Base-by-base conservation (phyloP, 92 coral and sea anemone genomes). In the Chrysogorgia sp. region DNA sequence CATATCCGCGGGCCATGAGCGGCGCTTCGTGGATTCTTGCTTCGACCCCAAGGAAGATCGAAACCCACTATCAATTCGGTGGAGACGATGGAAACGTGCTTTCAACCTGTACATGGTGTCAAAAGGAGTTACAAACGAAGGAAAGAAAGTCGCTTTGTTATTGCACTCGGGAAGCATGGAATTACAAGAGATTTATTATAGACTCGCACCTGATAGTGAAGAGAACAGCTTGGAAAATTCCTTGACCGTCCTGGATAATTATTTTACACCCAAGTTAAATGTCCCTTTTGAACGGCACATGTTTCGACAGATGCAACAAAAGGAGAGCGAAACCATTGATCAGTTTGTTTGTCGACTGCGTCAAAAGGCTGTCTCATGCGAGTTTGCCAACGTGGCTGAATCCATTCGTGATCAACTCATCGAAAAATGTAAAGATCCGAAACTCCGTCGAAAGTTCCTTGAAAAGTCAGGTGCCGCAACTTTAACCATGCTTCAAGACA, bases 21-120 rank as follows among this genome's bases (percentile, higher is more conserved):
- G n/a, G n/a, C n/a, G n/a, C n/a, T n/a, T n/a, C n/a, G n/a, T n/a
- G n/a, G n/a, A n/a, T n/a, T n/a, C 89, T 63, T 62, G 70, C 79
- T 86, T 86, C 65, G 58, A 86, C 78, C 89, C 85, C 67, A 85
- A 67, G 82, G 82, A 78, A 64, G 89, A 70, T 40, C 77, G 86
- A 29, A 71, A 35, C 50, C 35, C 76, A 10, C 68, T 85, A 0
- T 62, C 89, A 58, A 75, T 74, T 82, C 75, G 86, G 52, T 82
- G 34, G 65, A 83, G 63, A 28, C 58, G 69, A 34, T 83, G 88
- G 85, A 84, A 84, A 70, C 75, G 86, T 53, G 82, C 92, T 49
- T 88, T 84, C 52, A 84, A 88, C 50, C 53, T 88, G 62, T 75
- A 84, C 59, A 64, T 88, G 76, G 47, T 77, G 45, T 80, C 85